These are phyloP conservation scores for Ophion costatus DNA, from an alignment of 2,888 invertebrate genomes.

Conservation along the genomic window DNA sequence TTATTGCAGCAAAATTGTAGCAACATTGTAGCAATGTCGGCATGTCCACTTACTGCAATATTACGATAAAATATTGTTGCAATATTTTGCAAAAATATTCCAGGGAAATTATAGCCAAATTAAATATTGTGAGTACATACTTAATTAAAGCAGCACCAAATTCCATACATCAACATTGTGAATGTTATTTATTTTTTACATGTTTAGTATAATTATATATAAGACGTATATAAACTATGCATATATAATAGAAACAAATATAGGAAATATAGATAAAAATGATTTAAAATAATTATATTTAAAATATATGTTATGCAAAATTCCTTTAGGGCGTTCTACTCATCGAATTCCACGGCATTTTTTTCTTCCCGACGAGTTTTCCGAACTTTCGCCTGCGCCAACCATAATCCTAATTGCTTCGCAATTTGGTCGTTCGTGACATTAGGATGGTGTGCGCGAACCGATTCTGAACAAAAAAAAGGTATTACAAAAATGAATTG, in stretches of 20 bases:
- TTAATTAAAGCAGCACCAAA: constrained; percentile 22
- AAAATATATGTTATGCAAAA: neutral
- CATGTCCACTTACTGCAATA: constrained; percentile 15
- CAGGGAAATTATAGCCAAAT: neutral
- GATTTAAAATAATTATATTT: constrained; percentile 19
- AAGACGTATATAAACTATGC: constrained; percentile 1
- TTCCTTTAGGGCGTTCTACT: too few species aligned
- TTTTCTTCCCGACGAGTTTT: constrained; percentile 6
- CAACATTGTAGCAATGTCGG: constrained; percentile 4
- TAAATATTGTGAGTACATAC: neutral
- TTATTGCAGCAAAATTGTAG: neutral
- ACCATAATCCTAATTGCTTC: constrained; percentile 18
- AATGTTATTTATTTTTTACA: constrained; percentile 19
- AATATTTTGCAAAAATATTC: constrained; percentile 22
- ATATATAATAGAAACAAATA: constrained; percentile 9
- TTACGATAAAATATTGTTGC: constrained; percentile 26
- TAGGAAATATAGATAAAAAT: constrained; percentile 14
- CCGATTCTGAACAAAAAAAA: constrained; percentile 27
- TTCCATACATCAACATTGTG: constrained; percentile 5
- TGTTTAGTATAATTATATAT: constrained; percentile 19
- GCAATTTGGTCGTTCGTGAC: constrained; percentile 14
- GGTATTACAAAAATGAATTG: constrained; percentile 20
- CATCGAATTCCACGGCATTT: neutral
- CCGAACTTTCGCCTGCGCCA: constrained; percentile 18
- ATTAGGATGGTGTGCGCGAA: constrained; percentile 13